Conservation (phyloP, 2,113 vertebrate genomes). For the Channa maculata region DNA sequence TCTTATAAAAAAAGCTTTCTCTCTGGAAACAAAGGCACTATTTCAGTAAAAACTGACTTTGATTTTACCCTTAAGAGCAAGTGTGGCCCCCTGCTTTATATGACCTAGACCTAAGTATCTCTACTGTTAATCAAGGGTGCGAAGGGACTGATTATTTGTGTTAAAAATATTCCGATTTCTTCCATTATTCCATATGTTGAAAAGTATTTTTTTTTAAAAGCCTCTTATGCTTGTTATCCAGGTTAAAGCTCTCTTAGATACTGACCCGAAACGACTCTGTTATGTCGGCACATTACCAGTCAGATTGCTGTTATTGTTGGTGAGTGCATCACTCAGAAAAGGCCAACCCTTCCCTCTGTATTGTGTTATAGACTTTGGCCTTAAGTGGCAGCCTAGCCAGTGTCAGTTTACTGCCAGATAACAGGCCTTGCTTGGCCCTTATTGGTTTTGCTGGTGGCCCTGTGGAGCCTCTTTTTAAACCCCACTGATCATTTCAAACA, state of each 20-base stretch:
- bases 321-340: conserved; percentile 49
- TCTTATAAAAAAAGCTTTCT: background rate
- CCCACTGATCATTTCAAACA: conserved; percentile 80
- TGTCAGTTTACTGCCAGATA: conserved; percentile 81
- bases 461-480: conserved; percentile 78
- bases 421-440: conserved; percentile 70
- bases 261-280: conserved; percentile 57
- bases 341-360: conserved; percentile 65
- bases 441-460: conserved; percentile 79
- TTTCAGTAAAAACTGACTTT: background rate
- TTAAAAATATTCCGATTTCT: background rate
- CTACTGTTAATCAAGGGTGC: no score
- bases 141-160: background rate
- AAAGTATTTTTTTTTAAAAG: conserved; percentile 42
- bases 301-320: conserved; percentile 71
- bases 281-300: conserved; percentile 65
- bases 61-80: background rate
- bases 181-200: background rate
- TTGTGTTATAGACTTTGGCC: conserved; percentile 71
- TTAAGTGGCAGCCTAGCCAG: conserved; percentile 78
- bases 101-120: no score
- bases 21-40: background rate
- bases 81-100: no score
- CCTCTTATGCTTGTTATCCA: conserved; percentile 6
- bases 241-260: conserved; percentile 34